These are phyloP conservation scores for Eulacestoma nigropectus DNA, from an alignment of 2,113 vertebrate genomes.

Conservation along the genomic window DNA sequence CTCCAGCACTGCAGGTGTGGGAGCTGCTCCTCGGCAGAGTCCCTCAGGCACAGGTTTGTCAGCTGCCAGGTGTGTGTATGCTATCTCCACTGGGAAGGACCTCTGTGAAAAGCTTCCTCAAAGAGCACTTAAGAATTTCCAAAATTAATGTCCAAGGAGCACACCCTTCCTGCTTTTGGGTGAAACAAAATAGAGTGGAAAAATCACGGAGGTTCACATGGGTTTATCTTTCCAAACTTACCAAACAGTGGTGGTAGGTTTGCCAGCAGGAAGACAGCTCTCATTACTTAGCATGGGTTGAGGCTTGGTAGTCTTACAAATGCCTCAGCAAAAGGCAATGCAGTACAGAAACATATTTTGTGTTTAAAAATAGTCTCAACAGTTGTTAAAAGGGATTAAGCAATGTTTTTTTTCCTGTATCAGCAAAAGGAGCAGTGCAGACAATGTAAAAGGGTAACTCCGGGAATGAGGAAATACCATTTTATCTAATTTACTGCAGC, in stretches of 20 bases:
- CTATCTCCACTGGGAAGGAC: neutral
- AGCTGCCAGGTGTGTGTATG: neutral
- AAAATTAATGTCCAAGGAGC: neutral
- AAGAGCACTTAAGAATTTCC: neutral
- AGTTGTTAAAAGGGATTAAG: neutral
- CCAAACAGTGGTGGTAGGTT: neutral
- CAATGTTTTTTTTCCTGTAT: neutral
- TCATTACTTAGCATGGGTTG: neutral
- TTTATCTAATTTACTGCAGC: neutral
- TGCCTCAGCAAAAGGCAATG: neutral
- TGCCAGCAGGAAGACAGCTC: neutral
- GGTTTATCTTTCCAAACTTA: neutral
- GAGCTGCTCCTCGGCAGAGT: neutral
- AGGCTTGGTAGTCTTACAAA: neutral
- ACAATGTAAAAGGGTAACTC: neutral
- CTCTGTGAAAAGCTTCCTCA: neutral
- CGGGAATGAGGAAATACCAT: neutral
- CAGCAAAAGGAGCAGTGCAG: neutral
- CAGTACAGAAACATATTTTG: neutral
- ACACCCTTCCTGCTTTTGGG: neutral
- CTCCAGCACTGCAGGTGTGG: neutral
- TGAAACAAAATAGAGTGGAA: neutral
- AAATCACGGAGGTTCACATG: neutral
- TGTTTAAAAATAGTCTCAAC: neutral
- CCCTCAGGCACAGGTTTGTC: accelerated